Base-by-base conservation (phyloP, 2,113 vertebrate species). In the Hydrolagus affinis region DNA sequence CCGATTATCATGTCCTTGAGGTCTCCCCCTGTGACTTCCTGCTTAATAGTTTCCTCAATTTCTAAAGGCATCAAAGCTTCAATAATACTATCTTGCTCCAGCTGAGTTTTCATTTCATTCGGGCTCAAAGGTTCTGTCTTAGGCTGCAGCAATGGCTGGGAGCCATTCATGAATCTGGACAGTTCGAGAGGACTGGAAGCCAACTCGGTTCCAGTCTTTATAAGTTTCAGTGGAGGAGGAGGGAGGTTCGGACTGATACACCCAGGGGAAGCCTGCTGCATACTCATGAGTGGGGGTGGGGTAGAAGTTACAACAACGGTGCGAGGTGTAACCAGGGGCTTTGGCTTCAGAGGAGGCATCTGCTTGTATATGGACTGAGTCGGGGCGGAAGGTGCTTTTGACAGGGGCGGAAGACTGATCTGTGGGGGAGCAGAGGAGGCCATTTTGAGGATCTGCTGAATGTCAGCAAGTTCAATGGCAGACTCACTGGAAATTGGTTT, bases 401-500 rank as follows among this genome's bases (percentile, higher is more conserved):
- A 94, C 87, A 96, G 93, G 0, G 95, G 91, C 0, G 97, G 96
- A 87, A 98, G 94, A 87, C 94, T 96, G 86, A 98, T 95, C 11
- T 96, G 97, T 59, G 94, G 94, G 2, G 95, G 94, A 0, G 94
- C 95, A 0, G 96, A 94, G 0, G 96, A 89, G 2, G 98, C 94
- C 92, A 98, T 96, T 88, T 96, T 97, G 87, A 98, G 94, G 89
- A 99, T 98, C 92, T 98, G 97, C 89, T 98, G 97, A 90, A 99
- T 97, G 89, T 99, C 96, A 0, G 97, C 97, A 88, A 99, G 91
- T 89, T 98, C 97, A 70, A 96, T 93, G 85, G 92, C 87, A 19
- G 93, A 88, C 93, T 97, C 93, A 17, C 90, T 86, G 23, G 95
- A 86, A 90, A 95, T 86, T 87, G 95, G 90, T 89, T 95, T 89